Conservation (phyloP, 2,797 vertebrate species). For the Clangula hyemalis region DNA sequence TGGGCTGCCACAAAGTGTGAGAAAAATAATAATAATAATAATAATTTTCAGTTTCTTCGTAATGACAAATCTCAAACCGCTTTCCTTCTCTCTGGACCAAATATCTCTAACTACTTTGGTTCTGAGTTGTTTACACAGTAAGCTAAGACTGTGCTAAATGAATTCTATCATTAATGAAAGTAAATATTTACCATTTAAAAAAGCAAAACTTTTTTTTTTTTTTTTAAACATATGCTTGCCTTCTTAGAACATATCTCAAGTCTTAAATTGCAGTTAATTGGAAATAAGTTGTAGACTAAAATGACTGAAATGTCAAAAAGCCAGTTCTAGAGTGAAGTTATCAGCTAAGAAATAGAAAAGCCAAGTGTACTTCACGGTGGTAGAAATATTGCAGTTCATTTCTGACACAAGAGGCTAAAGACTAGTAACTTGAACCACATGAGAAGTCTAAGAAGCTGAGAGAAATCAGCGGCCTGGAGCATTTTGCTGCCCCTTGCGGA, state of each 20-base stretch:
- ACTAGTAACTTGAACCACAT: neutral
- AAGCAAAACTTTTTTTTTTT: neutral
- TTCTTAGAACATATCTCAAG: neutral
- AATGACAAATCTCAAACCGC: neutral
- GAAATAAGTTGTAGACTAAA: neutral
- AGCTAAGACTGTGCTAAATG: neutral
- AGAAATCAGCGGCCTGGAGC: neutral
- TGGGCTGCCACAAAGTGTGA: neutral
- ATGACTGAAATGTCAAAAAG: neutral
- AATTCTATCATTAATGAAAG: neutral
- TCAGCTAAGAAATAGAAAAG: neutral
- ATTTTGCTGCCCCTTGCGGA: neutral
- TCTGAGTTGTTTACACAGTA: neutral
- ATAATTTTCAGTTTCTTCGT: neutral
- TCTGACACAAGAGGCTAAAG: neutral
- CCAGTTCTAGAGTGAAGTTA: neutral
- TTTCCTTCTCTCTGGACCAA: neutral
- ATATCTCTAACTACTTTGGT: neutral
- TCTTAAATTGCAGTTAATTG: neutral
- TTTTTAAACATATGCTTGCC: neutral
- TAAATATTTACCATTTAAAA: neutral
- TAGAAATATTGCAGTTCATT: neutral
- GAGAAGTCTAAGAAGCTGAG: neutral
- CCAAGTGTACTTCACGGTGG: neutral
- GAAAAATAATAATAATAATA: too few species aligned